phyloP scores from a whole-genome alignment of 2,113 vertebrate genomes.

The Grammomys surdaster region DNA sequence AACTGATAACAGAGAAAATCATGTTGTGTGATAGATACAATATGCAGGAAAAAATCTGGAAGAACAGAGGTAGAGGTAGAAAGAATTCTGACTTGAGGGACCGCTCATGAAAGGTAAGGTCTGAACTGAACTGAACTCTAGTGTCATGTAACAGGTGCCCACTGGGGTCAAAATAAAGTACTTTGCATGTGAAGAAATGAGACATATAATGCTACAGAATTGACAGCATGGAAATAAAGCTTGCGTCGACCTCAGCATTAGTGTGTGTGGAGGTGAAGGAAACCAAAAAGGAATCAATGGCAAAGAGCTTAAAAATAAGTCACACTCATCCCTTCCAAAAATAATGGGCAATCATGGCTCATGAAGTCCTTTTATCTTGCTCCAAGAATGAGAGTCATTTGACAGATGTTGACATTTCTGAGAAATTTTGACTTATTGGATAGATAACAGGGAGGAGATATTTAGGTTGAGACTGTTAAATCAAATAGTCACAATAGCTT shows the following conservation, averaged over 20 bases:
- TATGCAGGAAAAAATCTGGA: not conserved
- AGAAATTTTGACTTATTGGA: not conserved
- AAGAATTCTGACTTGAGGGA: not conserved
- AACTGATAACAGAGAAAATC: not conserved
- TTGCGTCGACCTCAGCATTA: not conserved
- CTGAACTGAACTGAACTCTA: not conserved
- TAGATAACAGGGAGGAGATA: not conserved
- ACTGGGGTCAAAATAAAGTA: not conserved
- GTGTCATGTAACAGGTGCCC: not conserved
- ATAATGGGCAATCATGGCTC: not conserved
- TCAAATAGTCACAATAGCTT: not conserved
- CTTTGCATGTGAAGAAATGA: not conserved
- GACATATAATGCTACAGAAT: not conserved
- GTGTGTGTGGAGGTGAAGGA: not conserved
- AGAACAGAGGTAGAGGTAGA: not conserved
- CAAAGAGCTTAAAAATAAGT: not conserved
- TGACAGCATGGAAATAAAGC: no score
- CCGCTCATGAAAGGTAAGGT: not conserved
- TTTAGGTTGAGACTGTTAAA: not conserved
- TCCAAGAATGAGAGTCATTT: not conserved
- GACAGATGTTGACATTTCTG: slow-evolving; percentile 34
- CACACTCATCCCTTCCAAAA: slow-evolving; percentile 1
- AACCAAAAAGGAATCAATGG: not conserved
- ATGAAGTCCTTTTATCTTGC: not conserved
- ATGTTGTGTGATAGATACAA: not conserved